Conservation (phyloP, 2,113 vertebrate genomes). For the Panurus biarmicus region DNA sequence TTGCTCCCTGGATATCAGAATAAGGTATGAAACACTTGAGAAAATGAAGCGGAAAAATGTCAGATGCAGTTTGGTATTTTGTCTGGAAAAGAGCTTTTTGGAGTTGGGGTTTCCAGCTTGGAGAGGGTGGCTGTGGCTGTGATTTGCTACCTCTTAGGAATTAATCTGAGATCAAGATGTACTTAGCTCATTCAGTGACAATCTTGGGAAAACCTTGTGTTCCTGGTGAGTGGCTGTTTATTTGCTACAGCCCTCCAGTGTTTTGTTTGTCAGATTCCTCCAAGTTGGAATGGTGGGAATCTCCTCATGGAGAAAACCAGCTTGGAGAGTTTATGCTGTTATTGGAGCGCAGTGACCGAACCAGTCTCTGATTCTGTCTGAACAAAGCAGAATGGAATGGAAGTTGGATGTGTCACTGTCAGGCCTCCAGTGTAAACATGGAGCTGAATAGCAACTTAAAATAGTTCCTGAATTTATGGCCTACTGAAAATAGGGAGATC, state of each 20-base stretch:
- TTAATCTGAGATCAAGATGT: background rate
- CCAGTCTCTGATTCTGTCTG: background rate
- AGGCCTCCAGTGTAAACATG: background rate
- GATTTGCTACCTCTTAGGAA: background rate
- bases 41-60: background rate
- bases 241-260: background rate
- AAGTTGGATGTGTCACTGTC: background rate
- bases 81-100: background rate
- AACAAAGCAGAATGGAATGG: background rate
- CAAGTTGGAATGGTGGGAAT: rapidly evolving
- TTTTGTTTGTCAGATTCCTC: background rate
- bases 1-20: background rate
- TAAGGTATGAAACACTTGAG: background rate
- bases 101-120: background rate
- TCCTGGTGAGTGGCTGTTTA: background rate
- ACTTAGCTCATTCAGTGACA: background rate
- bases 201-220: background rate
- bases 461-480: background rate
- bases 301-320: background rate
- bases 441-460: background rate
- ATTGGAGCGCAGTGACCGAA: background rate
- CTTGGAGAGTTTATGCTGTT: background rate
- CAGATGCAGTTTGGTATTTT: background rate
- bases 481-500: background rate
- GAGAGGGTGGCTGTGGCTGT: rapidly evolving